Base-by-base conservation (phyloP, 2,888 invertebrate species). In the Ophioninae sp. region DNA sequence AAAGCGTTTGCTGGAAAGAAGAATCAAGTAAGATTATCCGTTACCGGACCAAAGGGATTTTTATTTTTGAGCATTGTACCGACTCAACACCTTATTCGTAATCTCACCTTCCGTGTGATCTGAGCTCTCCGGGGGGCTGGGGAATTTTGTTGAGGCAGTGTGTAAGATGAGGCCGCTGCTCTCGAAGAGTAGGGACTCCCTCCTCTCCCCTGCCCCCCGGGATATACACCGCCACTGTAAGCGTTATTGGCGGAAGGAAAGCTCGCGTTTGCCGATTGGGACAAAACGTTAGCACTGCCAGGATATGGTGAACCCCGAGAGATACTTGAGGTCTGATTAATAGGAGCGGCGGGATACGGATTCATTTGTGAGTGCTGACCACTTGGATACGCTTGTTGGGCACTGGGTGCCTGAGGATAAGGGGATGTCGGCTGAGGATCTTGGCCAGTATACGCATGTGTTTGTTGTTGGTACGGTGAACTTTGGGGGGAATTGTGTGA, bases 181-280 rank as follows among this genome's bases (percentile, higher is more conserved):
- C 89, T 85, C 69, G 87, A 78, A 86, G 87, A 77, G 80, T 89
- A 89, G n/a, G 84, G 85, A 81, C 87, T 86, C 76, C 88, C 86
- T 87, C 88, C 87, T 87, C 81, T 87, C 87, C 90, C 91, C 88
- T 90, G 91, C 88, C 92, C 92, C 91, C 91, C 91, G 79, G 90
- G 88, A 88, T 89, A 89, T 81, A 87, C 88, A 86, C 87, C 88
- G 81, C 89, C 88, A 85, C 88, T 88, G 73, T 86, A 88, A 83
- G 85, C 69, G 59, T 56, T 80, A n/a, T 41, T 85, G 77, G 80
- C 69, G 57, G 59, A 39, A 79, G 85, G 86, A 78, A 86, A 69
- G 85, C 65, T 81, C 17, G 86, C 70, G 23, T 75, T 76, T 20
- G 50, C 56, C 10, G 80, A 62, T 64, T 83, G 73, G 6, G 77